phyloP scores from a whole-genome alignment of 2,888 invertebrate species.

The Cecidostiba fungosa region DNA sequence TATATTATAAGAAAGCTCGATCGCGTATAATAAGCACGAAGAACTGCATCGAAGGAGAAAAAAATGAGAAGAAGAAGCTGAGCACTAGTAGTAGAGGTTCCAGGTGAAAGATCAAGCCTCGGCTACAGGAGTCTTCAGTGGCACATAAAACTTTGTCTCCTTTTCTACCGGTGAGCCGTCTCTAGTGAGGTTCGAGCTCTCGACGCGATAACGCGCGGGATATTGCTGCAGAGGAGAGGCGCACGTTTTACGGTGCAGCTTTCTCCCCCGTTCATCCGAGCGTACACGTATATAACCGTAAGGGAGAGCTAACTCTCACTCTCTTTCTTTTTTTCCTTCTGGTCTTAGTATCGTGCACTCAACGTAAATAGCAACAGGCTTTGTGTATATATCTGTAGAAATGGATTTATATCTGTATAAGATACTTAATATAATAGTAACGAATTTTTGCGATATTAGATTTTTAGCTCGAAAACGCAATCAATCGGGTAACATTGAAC shows the following conservation, averaged over 20 bases:
- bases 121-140: neutral
- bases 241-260: conserved; percentile 32
- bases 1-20: neutral
- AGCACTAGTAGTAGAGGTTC: neutral
- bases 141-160: conserved; percentile 30
- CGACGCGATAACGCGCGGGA: neutral
- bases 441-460: neutral
- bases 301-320: neutral
- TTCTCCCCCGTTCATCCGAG: conserved; percentile 13
- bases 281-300: neutral
- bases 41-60: neutral
- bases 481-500: neutral
- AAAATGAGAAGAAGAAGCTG: neutral
- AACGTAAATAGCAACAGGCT: conserved; percentile 30
- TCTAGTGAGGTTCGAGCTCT: neutral
- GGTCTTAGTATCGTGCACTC: neutral
- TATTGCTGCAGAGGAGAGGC: neutral
- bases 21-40: neutral
- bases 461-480: neutral
- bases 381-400: neutral
- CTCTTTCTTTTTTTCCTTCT: neutral
- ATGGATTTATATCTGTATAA: too few relatives aligned
- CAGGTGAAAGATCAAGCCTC: conserved; percentile 23
- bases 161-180: neutral
- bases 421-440: too few relatives aligned